Conservation (phyloP, 2,888 invertebrate genomes). For the Brenthis daphne region DNA sequence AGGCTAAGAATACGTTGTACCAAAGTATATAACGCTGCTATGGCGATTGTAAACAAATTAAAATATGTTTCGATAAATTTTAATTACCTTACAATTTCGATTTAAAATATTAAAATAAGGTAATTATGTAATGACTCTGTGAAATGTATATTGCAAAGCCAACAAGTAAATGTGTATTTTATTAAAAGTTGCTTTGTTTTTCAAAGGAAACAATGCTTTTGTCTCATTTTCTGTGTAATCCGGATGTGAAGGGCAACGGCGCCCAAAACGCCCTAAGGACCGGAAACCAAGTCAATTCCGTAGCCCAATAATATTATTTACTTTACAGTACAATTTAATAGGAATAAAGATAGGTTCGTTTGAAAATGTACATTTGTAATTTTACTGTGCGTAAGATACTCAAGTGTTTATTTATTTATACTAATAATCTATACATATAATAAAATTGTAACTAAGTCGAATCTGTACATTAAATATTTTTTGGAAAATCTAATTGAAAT, state of each 20-base stretch:
- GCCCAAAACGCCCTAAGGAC: conserved; percentile 8
- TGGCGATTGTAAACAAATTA: no score
- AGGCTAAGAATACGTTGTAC: no score
- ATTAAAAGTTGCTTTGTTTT: conserved; percentile 13
- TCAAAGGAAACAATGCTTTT: conserved; percentile 19
- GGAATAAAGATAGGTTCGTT: background rate
- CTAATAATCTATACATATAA: no score
- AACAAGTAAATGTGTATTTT: background rate
- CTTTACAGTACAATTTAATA: conserved; percentile 6
- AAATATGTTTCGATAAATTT: no score
- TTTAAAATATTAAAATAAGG: background rate
- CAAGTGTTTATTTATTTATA: no score
- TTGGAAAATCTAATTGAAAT: no score
- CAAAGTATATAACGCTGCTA: no score
- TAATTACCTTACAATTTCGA: no score
- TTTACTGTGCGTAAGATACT: no score
- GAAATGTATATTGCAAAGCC: conserved; percentile 1
- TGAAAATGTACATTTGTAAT: background rate
- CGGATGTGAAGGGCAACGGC: conserved; percentile 16
- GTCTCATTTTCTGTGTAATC: conserved; percentile 22
- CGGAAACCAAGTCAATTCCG: conserved; percentile 11
- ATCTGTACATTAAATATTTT: no score
- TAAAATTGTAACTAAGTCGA: no score
- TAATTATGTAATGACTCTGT: background rate
- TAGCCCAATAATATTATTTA: conserved; percentile 12